phyloP scores from a whole-genome alignment of 1,140 invertebrate genomes.

The Schlechtendalia chinensis region DNA sequence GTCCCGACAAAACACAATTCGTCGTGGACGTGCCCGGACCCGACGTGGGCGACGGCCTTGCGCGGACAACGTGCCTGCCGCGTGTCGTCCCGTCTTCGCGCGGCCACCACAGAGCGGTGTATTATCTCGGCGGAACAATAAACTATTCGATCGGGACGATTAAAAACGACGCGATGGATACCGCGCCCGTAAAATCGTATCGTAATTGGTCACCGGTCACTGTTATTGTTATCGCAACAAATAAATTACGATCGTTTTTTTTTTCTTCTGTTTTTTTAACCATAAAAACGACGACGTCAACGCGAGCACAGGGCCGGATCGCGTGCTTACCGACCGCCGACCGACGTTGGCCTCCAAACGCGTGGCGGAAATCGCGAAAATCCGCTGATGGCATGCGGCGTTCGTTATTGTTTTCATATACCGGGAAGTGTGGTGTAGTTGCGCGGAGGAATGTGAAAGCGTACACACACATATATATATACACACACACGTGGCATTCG shows the following conservation, averaged over 20 bases:
- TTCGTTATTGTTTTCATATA: background rate
- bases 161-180: background rate
- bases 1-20: conserved; percentile 10
- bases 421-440: conserved; percentile 12
- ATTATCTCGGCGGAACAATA: background rate
- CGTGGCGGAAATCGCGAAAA: conserved; percentile 3
- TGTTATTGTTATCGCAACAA: background rate
- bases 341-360: conserved; percentile 16
- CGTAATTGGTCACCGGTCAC: too few relatives aligned
- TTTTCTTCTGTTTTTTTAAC: background rate
- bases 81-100: too few relatives aligned
- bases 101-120: background rate
- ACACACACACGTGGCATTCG: too few relatives aligned
- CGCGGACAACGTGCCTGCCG: background rate
- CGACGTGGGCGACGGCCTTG: conserved; percentile 7
- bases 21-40: background rate
- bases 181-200: too few relatives aligned
- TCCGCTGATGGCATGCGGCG: background rate
- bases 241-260: background rate
- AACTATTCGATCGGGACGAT: background rate
- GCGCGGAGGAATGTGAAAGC: conserved; percentile 35
- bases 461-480: too few relatives aligned
- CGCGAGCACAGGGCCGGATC: background rate
- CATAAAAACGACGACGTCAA: background rate
- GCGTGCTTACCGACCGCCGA: background rate